Conservation (phyloP, 2,888 invertebrate species). For the Pterostichus niger region DNA sequence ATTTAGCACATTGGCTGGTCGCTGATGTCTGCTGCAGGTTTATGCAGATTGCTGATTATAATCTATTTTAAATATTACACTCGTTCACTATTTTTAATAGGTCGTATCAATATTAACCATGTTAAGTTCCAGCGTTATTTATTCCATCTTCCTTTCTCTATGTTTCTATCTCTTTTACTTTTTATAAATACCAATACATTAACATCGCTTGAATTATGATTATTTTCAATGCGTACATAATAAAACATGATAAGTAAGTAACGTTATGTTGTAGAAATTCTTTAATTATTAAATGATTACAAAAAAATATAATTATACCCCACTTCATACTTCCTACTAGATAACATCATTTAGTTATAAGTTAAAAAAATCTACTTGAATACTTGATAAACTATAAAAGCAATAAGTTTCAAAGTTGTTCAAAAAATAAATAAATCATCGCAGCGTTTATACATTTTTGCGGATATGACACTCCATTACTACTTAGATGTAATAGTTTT, state of each 20-base stretch:
- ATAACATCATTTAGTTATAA: no score
- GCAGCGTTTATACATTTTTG: no score
- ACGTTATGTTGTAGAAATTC: background rate
- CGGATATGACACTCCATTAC: no score
- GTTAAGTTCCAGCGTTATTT: conserved; percentile 48
- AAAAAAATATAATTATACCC: conserved; percentile 7
- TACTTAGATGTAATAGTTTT: no score
- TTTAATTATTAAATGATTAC: conserved; percentile 32
- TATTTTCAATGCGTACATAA: conserved; percentile 33
- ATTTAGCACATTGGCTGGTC: conserved; percentile 26
- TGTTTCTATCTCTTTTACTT: conserved; percentile 15
- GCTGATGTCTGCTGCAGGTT: conserved; percentile 53
- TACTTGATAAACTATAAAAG: no score
- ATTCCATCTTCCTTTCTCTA: conserved; percentile 26
- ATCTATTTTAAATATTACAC: conserved; percentile 64
- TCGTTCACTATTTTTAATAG: conserved; percentile 63
- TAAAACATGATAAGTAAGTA: background rate
- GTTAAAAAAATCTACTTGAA: no score
- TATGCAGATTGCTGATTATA: conserved; percentile 65
- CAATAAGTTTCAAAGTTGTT: no score
- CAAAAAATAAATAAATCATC: no score
- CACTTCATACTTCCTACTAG: background rate
- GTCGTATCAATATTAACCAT: conserved; percentile 58
- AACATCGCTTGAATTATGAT: conserved; percentile 17
- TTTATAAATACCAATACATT: conserved; percentile 30